phyloP scores from a whole-genome alignment of 1,140 invertebrate genomes.

The Drosophila pandora region DNA sequence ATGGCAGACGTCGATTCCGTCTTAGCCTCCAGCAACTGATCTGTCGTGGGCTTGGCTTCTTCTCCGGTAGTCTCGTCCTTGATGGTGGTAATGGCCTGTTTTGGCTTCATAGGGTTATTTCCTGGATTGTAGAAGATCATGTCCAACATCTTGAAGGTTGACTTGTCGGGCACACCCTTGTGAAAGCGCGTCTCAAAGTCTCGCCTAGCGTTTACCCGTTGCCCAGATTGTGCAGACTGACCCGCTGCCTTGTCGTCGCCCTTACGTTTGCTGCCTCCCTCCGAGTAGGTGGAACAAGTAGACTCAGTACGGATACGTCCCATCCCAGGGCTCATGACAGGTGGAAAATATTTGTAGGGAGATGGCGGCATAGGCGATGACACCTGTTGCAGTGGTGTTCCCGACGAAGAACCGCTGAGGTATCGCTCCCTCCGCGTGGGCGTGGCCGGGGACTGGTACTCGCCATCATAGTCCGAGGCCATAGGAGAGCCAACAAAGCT shows the following conservation, averaged over 20 bases:
- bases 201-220: constrained; percentile 81
- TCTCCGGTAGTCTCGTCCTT: constrained; percentile 51
- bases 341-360: constrained; percentile 54
- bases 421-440: constrained; percentile 72
- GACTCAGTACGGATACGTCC: constrained; percentile 84
- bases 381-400: constrained; percentile 42
- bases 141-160: constrained; percentile 93
- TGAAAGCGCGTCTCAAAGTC: constrained; percentile 86
- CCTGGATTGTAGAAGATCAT: constrained; percentile 95
- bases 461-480: constrained; percentile 63
- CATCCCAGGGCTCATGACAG: constrained; percentile 63
- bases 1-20: constrained; percentile 53
- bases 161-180: constrained; percentile 86
- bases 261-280: constrained; percentile 62
- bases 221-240: constrained; percentile 46
- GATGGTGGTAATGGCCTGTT: constrained; percentile 67
- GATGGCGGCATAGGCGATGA: constrained; percentile 50
- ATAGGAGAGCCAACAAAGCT: constrained; percentile 76
- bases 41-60: constrained; percentile 55
- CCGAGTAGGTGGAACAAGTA: constrained; percentile 78
- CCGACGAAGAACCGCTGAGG: constrained; percentile 63
- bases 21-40: constrained; percentile 41
- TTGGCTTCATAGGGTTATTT: constrained; percentile 87
- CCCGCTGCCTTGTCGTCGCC: constrained; percentile 52
- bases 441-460: constrained; percentile 75